These are phyloP conservation scores for Ictalurus punctatus DNA, from an alignment of 2,113 vertebrate genomes.

Conservation along the genomic window DNA sequence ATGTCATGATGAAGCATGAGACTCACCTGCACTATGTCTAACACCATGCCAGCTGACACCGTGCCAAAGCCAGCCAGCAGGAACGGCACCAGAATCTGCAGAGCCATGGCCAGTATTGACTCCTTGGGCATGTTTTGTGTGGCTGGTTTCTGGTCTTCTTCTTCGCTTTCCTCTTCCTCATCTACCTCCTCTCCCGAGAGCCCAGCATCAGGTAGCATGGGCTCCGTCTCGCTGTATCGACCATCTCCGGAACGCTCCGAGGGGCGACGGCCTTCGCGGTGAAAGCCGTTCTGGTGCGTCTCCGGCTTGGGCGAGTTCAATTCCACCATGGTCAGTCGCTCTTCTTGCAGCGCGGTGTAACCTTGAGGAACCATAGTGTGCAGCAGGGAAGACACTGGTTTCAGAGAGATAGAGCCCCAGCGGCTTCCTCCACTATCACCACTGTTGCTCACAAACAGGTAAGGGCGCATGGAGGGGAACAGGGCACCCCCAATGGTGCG, in stretches of 20 bases:
- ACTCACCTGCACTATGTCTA: conserved; percentile 94
- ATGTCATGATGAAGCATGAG: too few relatives aligned
- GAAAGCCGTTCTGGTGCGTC: conserved; percentile 73
- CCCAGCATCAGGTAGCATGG: conserved; percentile 78
- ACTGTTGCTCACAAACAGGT: conserved; percentile 60
- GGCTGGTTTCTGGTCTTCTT: conserved; percentile 31
- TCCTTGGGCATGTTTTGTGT: conserved; percentile 81
- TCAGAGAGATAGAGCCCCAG: conserved; percentile 79
- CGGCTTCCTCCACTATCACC: conserved; percentile 70
- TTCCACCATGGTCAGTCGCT: conserved; percentile 84
- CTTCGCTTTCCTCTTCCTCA: conserved; percentile 50
- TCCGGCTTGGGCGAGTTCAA: conserved; percentile 77
- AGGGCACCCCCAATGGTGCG: conserved; percentile 68
- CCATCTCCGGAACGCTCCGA: conserved; percentile 75
- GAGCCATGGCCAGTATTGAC: conserved; percentile 85
- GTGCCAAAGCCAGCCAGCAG: conserved; percentile 94
- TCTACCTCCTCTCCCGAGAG: conserved; percentile 66
- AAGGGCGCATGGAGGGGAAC: conserved; percentile 72
- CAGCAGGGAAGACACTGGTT: conserved; percentile 80
- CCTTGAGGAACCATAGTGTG: conserved; percentile 91
- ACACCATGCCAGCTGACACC: conserved; percentile 94
- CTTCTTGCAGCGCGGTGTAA: conserved; percentile 89
- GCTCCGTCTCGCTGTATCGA: conserved; percentile 79
- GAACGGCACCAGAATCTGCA: conserved; percentile 93
- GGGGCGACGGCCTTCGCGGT: conserved; percentile 80